Conservation (phyloP, 2,888 invertebrate genomes). For the Salticus scenicus region DNA sequence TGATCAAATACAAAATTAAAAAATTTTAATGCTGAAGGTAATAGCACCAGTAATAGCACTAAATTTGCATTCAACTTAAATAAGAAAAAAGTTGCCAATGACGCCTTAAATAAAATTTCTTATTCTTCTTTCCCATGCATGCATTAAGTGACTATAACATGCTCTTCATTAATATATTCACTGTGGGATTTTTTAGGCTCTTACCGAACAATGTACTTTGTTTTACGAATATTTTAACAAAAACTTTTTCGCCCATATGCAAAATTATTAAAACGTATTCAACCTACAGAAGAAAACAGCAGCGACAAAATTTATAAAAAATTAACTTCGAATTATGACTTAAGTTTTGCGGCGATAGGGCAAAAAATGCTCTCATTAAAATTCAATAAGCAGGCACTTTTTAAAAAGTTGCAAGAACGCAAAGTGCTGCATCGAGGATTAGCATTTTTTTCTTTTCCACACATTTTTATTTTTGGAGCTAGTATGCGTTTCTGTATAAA, state of each 20-base stretch:
- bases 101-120: constrained; percentile 47
- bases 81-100: constrained; percentile 38
- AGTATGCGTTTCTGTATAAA: constrained; percentile 48
- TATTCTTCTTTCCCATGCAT: constrained; percentile 26
- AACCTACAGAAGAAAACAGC: constrained; percentile 37
- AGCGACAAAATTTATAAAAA: constrained; percentile 66
- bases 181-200: constrained; percentile 49
- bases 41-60: constrained; percentile 23
- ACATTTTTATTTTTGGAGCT: constrained; percentile 44
- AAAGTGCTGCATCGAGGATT: constrained; percentile 46
- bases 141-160: constrained; percentile 58
- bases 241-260: constrained; percentile 49
- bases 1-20: background rate
- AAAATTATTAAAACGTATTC: constrained; percentile 69
- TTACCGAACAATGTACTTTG: constrained; percentile 59
- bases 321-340: constrained; percentile 67
- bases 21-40: background rate
- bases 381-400: constrained; percentile 58
- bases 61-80: constrained; percentile 54
- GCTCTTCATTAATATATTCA: constrained; percentile 67
- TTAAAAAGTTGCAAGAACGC: constrained; percentile 49
- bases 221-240: constrained; percentile 61
- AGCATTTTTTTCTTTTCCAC: constrained; percentile 35
- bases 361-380: constrained; percentile 61
- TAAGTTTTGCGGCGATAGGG: constrained; percentile 49